phyloP scores from a whole-genome alignment of 1,140 invertebrate genomes.

The Pseudomyrmex flavicornis region DNA sequence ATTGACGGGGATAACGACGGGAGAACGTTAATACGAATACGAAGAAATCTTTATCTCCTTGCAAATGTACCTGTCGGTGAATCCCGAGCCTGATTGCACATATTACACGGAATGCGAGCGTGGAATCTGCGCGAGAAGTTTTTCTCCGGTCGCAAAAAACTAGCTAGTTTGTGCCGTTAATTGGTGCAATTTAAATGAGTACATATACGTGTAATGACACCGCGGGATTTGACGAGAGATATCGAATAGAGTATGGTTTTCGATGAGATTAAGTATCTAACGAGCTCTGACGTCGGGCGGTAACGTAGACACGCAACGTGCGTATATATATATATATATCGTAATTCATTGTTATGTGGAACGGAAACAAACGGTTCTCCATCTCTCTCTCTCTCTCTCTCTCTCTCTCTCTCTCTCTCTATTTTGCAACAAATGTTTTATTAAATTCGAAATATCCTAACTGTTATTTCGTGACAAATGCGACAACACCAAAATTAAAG shows the following conservation, averaged over 20 bases:
- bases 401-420: neutral
- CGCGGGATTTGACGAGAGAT: conserved; percentile 35
- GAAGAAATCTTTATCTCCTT: neutral
- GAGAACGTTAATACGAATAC: neutral
- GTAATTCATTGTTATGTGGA: conserved; percentile 51
- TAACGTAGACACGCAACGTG: conserved; percentile 42
- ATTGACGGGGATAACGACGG: neutral
- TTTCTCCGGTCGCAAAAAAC: conserved; percentile 15
- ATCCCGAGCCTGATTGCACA: neutral
- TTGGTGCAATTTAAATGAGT: conserved; percentile 29
- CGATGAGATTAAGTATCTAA: conserved; percentile 35
- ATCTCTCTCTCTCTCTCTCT: neutral
- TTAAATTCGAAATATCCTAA: neutral
- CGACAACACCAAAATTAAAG: neutral
- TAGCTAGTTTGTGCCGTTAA: conserved; percentile 40
- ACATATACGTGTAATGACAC: conserved; percentile 25
- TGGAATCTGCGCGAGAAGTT: neutral
- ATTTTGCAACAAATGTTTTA: neutral
- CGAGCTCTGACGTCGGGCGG: conserved; percentile 33
- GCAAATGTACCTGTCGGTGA: neutral
- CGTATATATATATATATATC: neutral
- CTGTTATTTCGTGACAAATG: neutral
- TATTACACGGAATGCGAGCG: conserved; percentile 2
- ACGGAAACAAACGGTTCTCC: conserved; percentile 52
- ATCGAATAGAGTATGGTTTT: conserved; percentile 34